A percentile compares a stretch with the other conserved stretches of the same genome.
Conservation (phyloP, 2,113 vertebrate species). For the Scomber scombrus region DNA sequence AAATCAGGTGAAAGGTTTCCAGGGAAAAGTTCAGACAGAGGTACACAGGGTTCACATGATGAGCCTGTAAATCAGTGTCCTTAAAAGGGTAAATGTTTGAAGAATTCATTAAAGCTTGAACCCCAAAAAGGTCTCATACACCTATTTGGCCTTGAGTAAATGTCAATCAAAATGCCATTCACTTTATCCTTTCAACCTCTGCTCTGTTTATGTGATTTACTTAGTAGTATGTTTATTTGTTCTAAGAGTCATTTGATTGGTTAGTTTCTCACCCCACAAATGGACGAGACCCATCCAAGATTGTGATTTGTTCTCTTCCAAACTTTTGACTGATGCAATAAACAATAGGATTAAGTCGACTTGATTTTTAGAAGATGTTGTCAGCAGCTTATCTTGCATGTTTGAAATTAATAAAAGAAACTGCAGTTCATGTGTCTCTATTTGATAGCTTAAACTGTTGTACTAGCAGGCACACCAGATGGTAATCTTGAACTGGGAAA, state of each 20-base stretch:
- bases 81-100: conserved; percentile 36
- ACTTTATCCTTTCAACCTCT: conserved; percentile 22
- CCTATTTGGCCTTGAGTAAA: conserved; percentile 16
- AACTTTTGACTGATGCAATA: not conserved
- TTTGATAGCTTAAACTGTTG: conserved; percentile 1
- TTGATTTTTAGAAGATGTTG: not conserved
- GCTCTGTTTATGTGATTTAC: not conserved
- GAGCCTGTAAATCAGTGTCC: not conserved
- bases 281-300: not conserved
- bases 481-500: not conserved
- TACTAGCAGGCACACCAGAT: not conserved
- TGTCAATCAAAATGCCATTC: conserved; percentile 24
- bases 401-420: no score
- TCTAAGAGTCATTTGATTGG: not conserved
- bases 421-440: not conserved
- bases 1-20: conserved; percentile 59
- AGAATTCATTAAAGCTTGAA: conserved; percentile 23
- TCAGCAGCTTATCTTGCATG: not conserved
- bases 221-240: conserved; percentile 12
- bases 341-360: not conserved
- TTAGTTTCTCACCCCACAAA: not conserved
- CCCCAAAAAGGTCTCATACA: not conserved
- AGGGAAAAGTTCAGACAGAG: conserved; percentile 47
- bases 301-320: not conserved
- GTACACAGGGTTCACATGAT: conserved; percentile 21